Evolutionary conservation across 2,888 invertebrate genomes (phyloP), one percentile per base, ranked within the genome.

Genomic region (Caenorhabditis sp.): DNA sequence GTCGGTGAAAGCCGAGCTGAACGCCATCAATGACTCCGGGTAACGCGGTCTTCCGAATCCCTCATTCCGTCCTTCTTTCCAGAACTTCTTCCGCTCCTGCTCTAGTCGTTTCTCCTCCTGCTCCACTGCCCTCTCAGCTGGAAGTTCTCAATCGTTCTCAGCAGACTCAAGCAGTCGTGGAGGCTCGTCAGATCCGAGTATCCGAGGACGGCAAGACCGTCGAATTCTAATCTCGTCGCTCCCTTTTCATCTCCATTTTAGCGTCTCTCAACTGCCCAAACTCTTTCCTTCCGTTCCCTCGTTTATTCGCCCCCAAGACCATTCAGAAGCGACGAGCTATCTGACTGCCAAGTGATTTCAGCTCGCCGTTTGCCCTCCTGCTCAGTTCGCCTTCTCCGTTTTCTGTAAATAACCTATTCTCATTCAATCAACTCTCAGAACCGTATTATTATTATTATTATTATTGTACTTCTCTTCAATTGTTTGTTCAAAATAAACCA

Each of bases 151-250:
- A 66, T 20, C 74, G 66, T 39, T 32, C 56, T 24, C 66, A 62
- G 46, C 62, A 53, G 35, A 32, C 52, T 8, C 62, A 62, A 32
- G 62, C 75, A 2, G 63, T 75, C 46, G 66, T 77, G 15, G 77
- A 77, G 43, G 59, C 77, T 13, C 50, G 59, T n/a, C 62, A 70
- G 27, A 72, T 77, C 43, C 53, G 77, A 27, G 62, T 77, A 11
- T 77, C 77, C 9, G 52, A 56, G 56, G 72, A 71, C 55, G 77
- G 77, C 27, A 43, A 77, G 17, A 70, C 62, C 39, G 52, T 77
- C 48, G 61, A 77, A 45, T 55, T 77, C 45, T 72, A 72, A 63
- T 22, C 41, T 22, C 11, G n/a, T 22, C 6, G 17, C 24, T 37
- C 1, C n/a, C 9, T 45, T 7, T 15, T 35, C 27, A 26, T 22